These are phyloP conservation scores for Papilio glaucus DNA, from an alignment of 1,140 invertebrate species.

Conservation along the genomic window DNA sequence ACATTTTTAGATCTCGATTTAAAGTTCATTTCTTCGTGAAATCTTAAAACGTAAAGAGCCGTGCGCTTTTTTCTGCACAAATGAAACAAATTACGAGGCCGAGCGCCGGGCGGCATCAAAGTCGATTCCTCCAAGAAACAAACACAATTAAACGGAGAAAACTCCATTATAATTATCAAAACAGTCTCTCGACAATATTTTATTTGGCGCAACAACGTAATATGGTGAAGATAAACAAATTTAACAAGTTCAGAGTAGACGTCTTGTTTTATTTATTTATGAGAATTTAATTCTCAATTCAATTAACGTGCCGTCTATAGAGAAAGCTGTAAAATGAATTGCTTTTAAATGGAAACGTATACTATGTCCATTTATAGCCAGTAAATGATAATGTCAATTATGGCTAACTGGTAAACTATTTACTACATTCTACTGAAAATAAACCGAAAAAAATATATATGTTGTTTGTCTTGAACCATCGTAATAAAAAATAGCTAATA, in stretches of 20 bases:
- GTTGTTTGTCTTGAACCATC: too few species aligned
- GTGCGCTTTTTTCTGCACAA: neutral
- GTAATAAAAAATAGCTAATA: too few species aligned
- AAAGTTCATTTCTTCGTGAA: too few species aligned
- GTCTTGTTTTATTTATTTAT: slow-evolving; percentile 47
- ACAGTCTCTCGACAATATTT: slow-evolving; percentile 52
- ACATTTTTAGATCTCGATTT: too few species aligned
- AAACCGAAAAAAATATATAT: too few species aligned
- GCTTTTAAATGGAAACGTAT: slow-evolving; percentile 14
- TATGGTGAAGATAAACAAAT: slow-evolving; percentile 59
- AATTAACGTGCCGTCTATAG: slow-evolving; percentile 35
- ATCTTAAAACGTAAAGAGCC: neutral
- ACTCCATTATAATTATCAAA: slow-evolving; percentile 62
- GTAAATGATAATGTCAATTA: too few species aligned
- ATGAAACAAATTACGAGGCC: slow-evolving; percentile 21
- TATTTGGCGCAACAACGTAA: slow-evolving; percentile 48
- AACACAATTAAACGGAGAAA: slow-evolving; percentile 52
- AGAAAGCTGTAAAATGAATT: slow-evolving; percentile 27
- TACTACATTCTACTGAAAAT: too few species aligned
- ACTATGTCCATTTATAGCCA: neutral
- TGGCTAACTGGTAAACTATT: too few species aligned
- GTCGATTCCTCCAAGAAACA: slow-evolving; percentile 47
- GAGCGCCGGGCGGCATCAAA: slow-evolving; percentile 31
- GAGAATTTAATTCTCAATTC: slow-evolving; percentile 39
- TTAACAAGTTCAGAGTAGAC: slow-evolving; percentile 52